A percentile compares a stretch with the other conserved stretches of the same genome.
Conservation (phyloP, 2,888 invertebrate species). For the Synergus japonicus region DNA sequence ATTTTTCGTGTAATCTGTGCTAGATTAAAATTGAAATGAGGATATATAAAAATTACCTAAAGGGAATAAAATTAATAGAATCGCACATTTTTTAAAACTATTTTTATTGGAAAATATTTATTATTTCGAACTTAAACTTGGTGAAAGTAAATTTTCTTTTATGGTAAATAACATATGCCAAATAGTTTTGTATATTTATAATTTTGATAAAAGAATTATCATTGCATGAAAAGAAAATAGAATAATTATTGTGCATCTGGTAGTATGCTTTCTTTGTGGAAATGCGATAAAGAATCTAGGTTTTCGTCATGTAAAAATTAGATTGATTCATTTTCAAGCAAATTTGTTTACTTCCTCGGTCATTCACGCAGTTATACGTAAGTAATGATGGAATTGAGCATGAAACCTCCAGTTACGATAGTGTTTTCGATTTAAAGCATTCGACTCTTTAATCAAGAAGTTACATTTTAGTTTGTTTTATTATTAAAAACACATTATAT, state of each 20-base stretch:
- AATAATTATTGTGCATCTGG: background rate
- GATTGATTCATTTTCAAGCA: background rate
- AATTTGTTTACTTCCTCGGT: constrained; percentile 35
- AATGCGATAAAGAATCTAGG: background rate
- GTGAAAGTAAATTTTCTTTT: too few relatives aligned
- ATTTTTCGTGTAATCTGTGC: background rate
- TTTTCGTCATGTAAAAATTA: background rate
- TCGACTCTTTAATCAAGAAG: too few relatives aligned
- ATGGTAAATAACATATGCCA: too few relatives aligned
- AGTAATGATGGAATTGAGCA: background rate
- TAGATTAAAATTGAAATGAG: background rate
- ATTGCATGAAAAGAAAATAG: background rate
- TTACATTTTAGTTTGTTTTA: background rate
- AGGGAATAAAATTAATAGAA: too few relatives aligned
- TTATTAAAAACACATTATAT: background rate
- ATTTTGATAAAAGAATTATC: background rate
- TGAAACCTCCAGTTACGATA: background rate
- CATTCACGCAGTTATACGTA: constrained; percentile 23
- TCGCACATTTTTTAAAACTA: too few relatives aligned
- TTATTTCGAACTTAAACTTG: too few relatives aligned
- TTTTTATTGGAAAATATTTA: too few relatives aligned
- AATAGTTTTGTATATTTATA: background rate
- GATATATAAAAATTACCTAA: background rate
- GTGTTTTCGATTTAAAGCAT: background rate
- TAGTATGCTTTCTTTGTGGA: background rate